Evolutionary conservation across 2,797 vertebrate species (phyloP), one percentile per base, ranked within the genome.

Genomic region (Alectoris magna): DNA sequence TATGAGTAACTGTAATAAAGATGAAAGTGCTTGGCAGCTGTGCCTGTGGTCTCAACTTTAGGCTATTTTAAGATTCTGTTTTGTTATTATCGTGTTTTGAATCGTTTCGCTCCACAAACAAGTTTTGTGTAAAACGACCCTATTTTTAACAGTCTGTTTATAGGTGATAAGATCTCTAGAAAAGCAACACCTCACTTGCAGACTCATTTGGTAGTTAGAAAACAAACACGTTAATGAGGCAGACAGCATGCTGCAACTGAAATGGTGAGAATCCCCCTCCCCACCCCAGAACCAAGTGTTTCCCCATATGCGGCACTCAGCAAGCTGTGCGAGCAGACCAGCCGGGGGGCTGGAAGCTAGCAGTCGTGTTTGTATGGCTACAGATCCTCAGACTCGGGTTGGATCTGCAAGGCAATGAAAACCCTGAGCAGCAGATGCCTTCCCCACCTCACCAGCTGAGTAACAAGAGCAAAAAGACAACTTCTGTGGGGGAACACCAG

Each of bases 61-160:
- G 87, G 91, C 94, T 96, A 94, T 95, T 96, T 96, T 93, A 90
- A 80, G 93, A 60, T 90, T 94, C 91, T 93, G 85, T 88, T 96
- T 93, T 92, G 91, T 71, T 95, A 82, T 94, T 88, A 88, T 74
- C 60, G 9, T 90, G 93, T 86, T 95, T 95, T 84, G 85, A 93
- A 94, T 95, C 90, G 93, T 94, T 96, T 88, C 77, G 16, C 77
- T 86, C 80, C 83, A 91, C 89, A 95, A 95, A 95, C 92, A 96
- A 95, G 89, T 90, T 88, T 39, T 93, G 79, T 94, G 89, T 90
- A 90, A 92, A 94, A 94, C 0, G 53, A 90, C 68, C 80, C 89
- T 93, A 96, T 96, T 95, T 96, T 95, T 95, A 95, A 80, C 88
- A 91, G 85, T 55, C 76, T 93, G 79, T 82, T 92, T 76, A 76